Evolutionary conservation across 2,113 vertebrate species (phyloP).

Genomic region (Emydocephalus ijimae): DNA sequence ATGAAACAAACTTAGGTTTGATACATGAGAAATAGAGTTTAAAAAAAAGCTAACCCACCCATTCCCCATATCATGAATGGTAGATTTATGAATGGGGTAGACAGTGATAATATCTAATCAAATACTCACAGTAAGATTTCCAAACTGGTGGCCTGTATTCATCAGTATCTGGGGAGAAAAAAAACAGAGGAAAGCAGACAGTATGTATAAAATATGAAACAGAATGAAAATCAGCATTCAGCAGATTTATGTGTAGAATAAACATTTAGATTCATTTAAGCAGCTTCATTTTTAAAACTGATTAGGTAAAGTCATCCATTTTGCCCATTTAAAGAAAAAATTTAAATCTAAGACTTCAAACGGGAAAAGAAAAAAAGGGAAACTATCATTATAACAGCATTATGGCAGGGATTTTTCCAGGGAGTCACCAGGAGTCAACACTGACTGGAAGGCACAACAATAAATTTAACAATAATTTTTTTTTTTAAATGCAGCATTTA

Average conservation of each 20-base stretch:
- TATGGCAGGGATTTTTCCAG: background rate
- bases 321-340: background rate
- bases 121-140: constrained; percentile 89
- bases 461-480: background rate
- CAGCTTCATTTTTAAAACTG: constrained; percentile 3
- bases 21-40: background rate
- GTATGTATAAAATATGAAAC: background rate
- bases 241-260: background rate
- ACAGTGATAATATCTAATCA: background rate
- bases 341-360: background rate
- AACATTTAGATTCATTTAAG: background rate
- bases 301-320: background rate
- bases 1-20: background rate
- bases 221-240: constrained; percentile 13
- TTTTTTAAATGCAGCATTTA: background rate
- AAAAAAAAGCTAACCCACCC: background rate
- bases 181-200: constrained; percentile 12
- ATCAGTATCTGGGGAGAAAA: constrained; percentile 80
- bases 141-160: constrained; percentile 89
- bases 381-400: background rate
- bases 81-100: background rate
- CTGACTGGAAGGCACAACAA: background rate
- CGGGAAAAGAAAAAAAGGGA: background rate
- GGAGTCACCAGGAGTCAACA: background rate
- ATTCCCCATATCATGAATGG: background rate